These are phyloP conservation scores for Polydrusus cervinus DNA, from an alignment of 2,888 invertebrate genomes.

Conservation along the genomic window DNA sequence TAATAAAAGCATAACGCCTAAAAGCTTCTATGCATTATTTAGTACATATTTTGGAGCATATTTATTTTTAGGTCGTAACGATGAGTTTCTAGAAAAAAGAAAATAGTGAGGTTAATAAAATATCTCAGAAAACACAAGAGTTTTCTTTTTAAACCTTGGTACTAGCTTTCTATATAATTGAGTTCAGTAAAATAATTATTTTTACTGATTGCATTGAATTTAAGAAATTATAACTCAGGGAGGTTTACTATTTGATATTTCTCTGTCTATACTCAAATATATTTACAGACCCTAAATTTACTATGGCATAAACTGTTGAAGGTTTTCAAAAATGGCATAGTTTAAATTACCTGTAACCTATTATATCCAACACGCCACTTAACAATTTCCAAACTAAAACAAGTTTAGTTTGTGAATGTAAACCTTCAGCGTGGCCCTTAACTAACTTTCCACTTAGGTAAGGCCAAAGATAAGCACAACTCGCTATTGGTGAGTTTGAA, in stretches of 20 bases:
- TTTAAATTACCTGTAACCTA: background rate
- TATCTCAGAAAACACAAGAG: no score
- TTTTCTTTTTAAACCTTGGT: no score
- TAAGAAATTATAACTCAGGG: no score
- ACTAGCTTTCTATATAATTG: no score
- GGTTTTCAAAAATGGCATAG: background rate
- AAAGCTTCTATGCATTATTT: conserved; percentile 6
- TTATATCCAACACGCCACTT: background rate
- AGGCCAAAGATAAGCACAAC: background rate
- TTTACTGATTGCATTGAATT: no score
- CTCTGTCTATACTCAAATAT: no score
- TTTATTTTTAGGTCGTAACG: background rate
- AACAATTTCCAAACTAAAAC: background rate
- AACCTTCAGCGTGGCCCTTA: background rate
- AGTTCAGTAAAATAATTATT: no score
- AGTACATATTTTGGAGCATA: background rate
- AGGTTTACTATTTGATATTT: background rate
- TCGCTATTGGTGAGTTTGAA: background rate
- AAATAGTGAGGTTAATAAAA: no score
- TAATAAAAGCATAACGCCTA: background rate
- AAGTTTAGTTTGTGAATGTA: conserved; percentile 3
- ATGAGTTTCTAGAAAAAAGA: background rate
- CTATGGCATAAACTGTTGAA: no score
- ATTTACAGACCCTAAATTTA: no score
- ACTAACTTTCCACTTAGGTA: background rate